These are phyloP conservation scores for Proterorhinus semilunaris DNA, from an alignment of 2,113 vertebrate species.

Conservation along the genomic window DNA sequence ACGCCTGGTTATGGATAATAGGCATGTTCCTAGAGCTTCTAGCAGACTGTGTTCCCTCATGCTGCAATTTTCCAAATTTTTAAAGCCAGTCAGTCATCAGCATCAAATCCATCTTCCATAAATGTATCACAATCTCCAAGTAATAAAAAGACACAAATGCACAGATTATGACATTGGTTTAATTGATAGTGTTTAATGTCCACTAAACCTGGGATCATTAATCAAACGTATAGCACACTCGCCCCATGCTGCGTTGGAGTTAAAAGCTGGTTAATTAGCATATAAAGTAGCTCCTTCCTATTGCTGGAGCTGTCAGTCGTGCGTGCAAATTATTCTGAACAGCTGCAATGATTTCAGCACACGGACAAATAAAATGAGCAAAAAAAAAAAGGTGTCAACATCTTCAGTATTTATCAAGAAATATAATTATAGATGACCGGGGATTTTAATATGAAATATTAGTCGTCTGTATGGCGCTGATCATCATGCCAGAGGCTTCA, in stretches of 20 bases:
- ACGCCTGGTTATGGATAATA: not conserved
- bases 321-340: not conserved
- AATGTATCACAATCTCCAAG: not conserved
- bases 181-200: not conserved
- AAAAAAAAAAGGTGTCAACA: not conserved
- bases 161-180: not conserved
- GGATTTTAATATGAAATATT: slow-evolving; percentile 38
- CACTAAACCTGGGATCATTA: slow-evolving; percentile 1
- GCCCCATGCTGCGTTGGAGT: slow-evolving; percentile 1
- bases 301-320: slow-evolving; percentile 1
- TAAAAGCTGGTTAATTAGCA: slow-evolving; percentile 30
- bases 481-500: not conserved
- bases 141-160: not conserved
- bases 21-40: slow-evolving; percentile 19
- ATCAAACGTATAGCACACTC: not conserved
- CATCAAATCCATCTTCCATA: not conserved
- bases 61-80: too few relatives aligned
- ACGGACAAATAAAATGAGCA: not conserved
- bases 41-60: not conserved
- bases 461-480: slow-evolving; percentile 22
- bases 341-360: not conserved
- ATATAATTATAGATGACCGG: slow-evolving; percentile 19
- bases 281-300: slow-evolving; percentile 21
- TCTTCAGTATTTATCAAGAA: too few relatives aligned
- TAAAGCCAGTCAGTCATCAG: not conserved